Conservation (phyloP, 1,140 invertebrate species). For the Ostrea denselamellosa region DNA sequence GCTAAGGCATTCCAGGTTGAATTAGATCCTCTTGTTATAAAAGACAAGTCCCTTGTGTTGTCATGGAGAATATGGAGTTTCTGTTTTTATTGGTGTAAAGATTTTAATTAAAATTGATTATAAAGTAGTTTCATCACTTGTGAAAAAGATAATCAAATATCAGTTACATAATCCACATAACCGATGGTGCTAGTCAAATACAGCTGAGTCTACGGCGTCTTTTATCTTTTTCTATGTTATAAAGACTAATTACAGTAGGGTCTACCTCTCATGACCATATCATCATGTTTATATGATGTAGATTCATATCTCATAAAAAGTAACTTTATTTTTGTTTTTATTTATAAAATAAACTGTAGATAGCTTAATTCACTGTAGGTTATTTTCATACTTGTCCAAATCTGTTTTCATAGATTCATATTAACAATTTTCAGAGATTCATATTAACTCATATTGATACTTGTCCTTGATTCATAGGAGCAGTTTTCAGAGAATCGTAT, state of each 20-base stretch:
- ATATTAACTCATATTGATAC: too few species aligned
- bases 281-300: not conserved
- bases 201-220: not conserved
- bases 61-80: not conserved
- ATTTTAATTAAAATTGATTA: slow-evolving; percentile 39
- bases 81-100: not conserved
- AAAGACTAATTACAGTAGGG: not conserved
- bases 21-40: not conserved
- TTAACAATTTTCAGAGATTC: too few species aligned
- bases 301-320: not conserved
- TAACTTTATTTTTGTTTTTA: too few species aligned
- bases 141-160: slow-evolving; percentile 3
- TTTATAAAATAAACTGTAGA: too few species aligned
- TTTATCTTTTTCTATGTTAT: not conserved
- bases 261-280: not conserved
- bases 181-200: not conserved
- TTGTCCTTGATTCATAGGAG: too few species aligned
- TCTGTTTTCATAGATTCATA: too few species aligned
- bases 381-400: too few species aligned
- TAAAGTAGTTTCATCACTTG: not conserved
- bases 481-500: too few species aligned
- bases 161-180: not conserved
- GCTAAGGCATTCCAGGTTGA: not conserved
- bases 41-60: not conserved
- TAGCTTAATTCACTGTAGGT: too few species aligned